phyloP scores from a whole-genome alignment of 2,797 vertebrate species.

The Epinephelus coioides region DNA sequence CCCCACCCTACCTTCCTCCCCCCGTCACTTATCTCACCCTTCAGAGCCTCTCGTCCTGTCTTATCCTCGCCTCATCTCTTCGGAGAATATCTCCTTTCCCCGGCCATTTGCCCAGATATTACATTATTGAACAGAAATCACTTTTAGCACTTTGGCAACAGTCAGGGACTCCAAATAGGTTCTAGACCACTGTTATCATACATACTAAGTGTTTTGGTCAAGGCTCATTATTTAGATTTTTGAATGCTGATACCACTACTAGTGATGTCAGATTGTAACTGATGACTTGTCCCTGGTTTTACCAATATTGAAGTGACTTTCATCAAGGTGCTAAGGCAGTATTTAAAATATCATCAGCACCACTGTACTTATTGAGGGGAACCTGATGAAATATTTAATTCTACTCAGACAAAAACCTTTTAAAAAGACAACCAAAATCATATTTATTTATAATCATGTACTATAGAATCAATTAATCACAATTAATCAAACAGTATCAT shows the following conservation, averaged over 20 bases:
- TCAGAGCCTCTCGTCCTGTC: conserved; percentile 62
- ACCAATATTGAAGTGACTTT: background rate
- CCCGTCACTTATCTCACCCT: conserved; percentile 71
- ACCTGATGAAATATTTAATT: conserved; percentile 13
- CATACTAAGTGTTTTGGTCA: conserved; percentile 60
- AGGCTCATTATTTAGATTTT: conserved; percentile 55
- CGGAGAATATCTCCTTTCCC: conserved; percentile 55
- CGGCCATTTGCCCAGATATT: conserved; percentile 58
- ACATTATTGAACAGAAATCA: conserved; percentile 75
- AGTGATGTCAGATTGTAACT: conserved; percentile 22
- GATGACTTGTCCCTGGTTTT: conserved; percentile 9
- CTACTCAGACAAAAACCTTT: conserved; percentile 6
- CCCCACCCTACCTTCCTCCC: conserved; percentile 28
- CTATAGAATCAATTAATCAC: background rate
- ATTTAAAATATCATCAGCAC: no score
- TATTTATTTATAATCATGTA: no score
- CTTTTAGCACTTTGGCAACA: conserved; percentile 69
- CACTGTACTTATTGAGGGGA: background rate
- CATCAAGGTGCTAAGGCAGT: no score
- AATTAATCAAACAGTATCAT: background rate
- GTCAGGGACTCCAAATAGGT: conserved; percentile 59
- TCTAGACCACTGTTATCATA: conserved; percentile 51
- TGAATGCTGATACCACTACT: conserved; percentile 18
- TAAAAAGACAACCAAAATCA: background rate
- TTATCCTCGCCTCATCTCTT: conserved; percentile 72